Base-by-base conservation (phyloP, 2,888 invertebrate species). In the Gymnosoma rotundatum region DNA sequence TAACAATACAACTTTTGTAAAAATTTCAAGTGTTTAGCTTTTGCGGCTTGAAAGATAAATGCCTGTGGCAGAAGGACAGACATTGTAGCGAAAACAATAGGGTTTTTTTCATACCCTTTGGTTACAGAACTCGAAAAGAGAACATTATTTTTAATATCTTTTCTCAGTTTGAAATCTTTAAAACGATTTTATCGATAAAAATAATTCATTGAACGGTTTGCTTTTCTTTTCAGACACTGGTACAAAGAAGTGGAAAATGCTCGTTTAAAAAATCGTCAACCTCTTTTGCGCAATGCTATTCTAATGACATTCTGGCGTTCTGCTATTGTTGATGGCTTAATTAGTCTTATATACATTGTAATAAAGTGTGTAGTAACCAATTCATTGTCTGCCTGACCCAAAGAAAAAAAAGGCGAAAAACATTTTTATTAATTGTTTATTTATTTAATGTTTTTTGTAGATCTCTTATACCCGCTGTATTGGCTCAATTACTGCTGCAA, bases 301-400 rank as follows among this genome's bases (percentile, higher is more conserved):
- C 93, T 94, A 81, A 93, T 94, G 85, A 94, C 95, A 38, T 96
- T 96, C 91, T 94, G 95, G 94, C 93, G 94, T 88, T 94, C 95
- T 88, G 95, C 95, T 88, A 93, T 95, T 74, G 92, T 95, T 86
- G 95, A 95, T 89, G 93, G 95, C 72, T 87, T 95, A 83, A 93
- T 95, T 91, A 93, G 94, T 84, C 89, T 95, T n/a, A 85, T 90
- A 48, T 92, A 91, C 67, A 91, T 91, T 52, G 75, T 89, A 8
- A 87, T 92, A n/a, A 92, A 91, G 92, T 92, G 52, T 1, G 72
- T 73, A 45, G 36, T 21, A 67, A 9, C 38, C 7, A 42, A 42
- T 38, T 67, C 3, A 42, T 14, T 48, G 18, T 48, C 8, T 50
- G 48, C 38, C 21, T 42, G 45, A 61, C 21, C 21, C 16, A 12